These are phyloP conservation scores for Macrochelys suwanniensis DNA, from an alignment of 2,797 vertebrate species.

Conservation along the genomic window DNA sequence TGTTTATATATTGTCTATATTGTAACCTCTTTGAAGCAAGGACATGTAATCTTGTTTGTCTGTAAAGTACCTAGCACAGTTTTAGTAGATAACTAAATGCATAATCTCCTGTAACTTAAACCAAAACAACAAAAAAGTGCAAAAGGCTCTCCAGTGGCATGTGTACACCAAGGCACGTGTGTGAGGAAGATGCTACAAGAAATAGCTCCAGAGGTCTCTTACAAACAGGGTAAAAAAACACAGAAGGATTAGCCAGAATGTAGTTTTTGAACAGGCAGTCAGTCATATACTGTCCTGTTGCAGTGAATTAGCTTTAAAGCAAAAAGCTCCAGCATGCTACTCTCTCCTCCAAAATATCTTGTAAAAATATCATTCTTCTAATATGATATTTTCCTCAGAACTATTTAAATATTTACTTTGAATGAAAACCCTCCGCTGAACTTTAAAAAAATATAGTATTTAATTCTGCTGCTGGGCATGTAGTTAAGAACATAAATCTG, in stretches of 20 bases:
- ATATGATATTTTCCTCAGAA: not conserved
- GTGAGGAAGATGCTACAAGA: accelerated
- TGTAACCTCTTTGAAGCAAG: not conserved
- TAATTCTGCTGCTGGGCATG: slow-evolving; percentile 46
- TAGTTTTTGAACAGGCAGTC: not conserved
- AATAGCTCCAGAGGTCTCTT: not conserved
- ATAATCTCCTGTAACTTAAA: not conserved
- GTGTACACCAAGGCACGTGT: not conserved
- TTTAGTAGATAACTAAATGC: not conserved
- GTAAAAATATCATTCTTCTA: slow-evolving; percentile 8
- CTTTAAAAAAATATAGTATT: slow-evolving; percentile 57
- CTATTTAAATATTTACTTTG: slow-evolving; percentile 62
- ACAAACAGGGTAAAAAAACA: not conserved
- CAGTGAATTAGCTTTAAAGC: slow-evolving; percentile 37
- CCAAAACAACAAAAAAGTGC: accelerated
- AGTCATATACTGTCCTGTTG: not conserved
- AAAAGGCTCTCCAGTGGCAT: not conserved
- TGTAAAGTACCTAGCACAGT: not conserved
- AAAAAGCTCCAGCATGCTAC: not conserved
- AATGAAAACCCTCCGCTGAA: slow-evolving; percentile 61
- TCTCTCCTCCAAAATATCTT: not conserved
- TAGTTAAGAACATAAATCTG: slow-evolving; percentile 70
- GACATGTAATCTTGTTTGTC: not conserved
- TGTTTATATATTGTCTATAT: not conserved
- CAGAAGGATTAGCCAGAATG: not conserved